Base-by-base conservation (phyloP, 2,888 invertebrate species). In the Pyrrhosoma nymphula region DNA sequence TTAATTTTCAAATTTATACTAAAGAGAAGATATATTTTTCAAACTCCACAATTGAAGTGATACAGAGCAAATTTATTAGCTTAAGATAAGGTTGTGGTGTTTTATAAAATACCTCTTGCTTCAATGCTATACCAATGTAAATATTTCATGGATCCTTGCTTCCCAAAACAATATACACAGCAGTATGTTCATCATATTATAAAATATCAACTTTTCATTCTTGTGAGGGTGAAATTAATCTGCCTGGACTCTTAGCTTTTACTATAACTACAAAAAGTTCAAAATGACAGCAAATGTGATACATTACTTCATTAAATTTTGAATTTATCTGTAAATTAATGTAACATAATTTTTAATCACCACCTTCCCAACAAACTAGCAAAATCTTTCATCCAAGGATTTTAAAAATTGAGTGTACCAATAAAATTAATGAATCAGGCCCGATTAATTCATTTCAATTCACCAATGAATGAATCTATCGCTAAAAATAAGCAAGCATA, bases 91-190 rank as follows among this genome's bases (percentile, higher is more conserved):
- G 35, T 82, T 82, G 30, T 16, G 35, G 82, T 82, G 82, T 82
- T 82, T 82, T 35, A 35, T 35, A 82, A 82, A 82, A 82, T 35
- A 82, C 82, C 35, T 82, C 10, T 82, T 35, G 82, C 82, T 82
- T 82, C 30, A 30, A 82, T 35, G 18, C 35, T 82, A 82, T n/a
- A n/a, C n/a, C n/a, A 26, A n/a, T 82, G 82, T 56, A n/a, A 26
- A 26, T n/a, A 75, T 93, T 93, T 93, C 93, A 93, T 47, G 47
- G 91, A 63, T 63, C 30, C 30, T 93, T 93, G 63, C 39, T 93
- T 93, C 63, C 60, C 30, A 26, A 39, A 47, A 39, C 60, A 93
- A 47, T 14, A 47, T 39, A 39, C 26, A 47, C 26, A n/a, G 47
- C 60, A 93, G n/a, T 23, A 60, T 91, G 60, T 39, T 69, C 47